Conservation (phyloP, 2,888 invertebrate genomes). For the Diarsia dahlii region DNA sequence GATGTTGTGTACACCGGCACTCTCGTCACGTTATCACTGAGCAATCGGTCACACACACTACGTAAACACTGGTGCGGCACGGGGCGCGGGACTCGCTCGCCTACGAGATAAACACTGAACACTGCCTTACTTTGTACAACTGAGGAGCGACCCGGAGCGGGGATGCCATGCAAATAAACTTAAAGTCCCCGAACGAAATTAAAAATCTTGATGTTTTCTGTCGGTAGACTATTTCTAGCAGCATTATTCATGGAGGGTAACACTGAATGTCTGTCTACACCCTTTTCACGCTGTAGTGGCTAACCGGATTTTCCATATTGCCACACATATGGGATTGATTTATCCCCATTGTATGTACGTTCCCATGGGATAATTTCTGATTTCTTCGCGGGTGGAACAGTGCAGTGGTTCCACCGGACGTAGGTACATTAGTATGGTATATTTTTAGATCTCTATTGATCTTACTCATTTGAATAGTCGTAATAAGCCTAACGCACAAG, state of each 20-base stretch:
- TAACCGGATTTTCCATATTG: neutral
- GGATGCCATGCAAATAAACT: constrained; percentile 72
- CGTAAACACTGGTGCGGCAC: constrained; percentile 73
- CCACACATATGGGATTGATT: no score
- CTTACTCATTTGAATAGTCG: neutral
- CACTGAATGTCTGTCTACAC: neutral
- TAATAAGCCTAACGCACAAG: neutral
- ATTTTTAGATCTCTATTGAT: neutral
- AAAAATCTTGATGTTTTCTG: neutral
- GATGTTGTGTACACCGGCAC: constrained; percentile 68
- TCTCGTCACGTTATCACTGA: constrained; percentile 80
- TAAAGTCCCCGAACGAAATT: constrained; percentile 57
- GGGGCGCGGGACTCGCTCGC: constrained; percentile 67
- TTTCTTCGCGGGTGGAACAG: no score
- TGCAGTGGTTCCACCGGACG: no score
- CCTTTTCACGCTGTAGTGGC: neutral
- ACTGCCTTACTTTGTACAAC: constrained; percentile 60
- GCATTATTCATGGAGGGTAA: no score
- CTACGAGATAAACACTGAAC: constrained; percentile 75
- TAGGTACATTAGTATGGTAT: neutral
- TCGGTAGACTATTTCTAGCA: neutral
- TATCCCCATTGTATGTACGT: no score
- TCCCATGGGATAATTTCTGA: no score
- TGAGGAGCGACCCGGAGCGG: constrained; percentile 67
- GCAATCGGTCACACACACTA: constrained; percentile 74